Conservation (phyloP, 2,113 vertebrate genomes). For the Cercopithecus mona region DNA sequence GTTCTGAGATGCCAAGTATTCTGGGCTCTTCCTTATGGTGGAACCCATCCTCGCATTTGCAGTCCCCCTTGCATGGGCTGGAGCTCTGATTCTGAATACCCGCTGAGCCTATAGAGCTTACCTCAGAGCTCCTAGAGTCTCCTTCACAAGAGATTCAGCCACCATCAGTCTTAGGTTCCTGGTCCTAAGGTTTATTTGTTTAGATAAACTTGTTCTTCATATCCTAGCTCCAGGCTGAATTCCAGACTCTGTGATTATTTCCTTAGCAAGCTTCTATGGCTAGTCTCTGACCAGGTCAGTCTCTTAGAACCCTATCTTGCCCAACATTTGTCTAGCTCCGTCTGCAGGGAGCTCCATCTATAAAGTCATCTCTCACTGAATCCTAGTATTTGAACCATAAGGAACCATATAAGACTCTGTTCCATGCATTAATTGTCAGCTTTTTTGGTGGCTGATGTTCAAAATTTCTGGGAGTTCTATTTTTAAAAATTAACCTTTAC, state of each 20-base stretch:
- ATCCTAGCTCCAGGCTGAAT: background rate
- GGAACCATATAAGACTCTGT: background rate
- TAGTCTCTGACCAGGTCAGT: background rate
- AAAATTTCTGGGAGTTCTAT: background rate
- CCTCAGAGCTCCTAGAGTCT: too few species aligned
- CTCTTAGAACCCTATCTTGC: background rate
- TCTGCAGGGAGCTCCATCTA: background rate
- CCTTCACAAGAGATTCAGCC: background rate
- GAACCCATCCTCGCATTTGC: background rate
- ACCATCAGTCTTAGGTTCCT: background rate
- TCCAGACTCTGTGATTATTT: background rate
- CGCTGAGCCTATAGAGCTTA: too few species aligned
- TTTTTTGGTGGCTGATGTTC: background rate
- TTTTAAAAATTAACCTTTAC: background rate
- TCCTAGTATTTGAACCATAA: background rate
- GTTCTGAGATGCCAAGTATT: background rate
- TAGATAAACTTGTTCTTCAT: background rate
- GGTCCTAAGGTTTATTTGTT: background rate
- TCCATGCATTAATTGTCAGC: background rate
- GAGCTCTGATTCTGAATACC: background rate
- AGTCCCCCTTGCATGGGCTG: background rate
- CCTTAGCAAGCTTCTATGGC: background rate
- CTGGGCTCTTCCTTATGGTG: too few species aligned
- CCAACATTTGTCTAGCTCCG: background rate
- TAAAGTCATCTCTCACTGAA: background rate